A percentile compares a stretch with the other conserved stretches of the same genome.
Conservation (phyloP, 2,113 vertebrate genomes). For the Corydoras maculifer region DNA sequence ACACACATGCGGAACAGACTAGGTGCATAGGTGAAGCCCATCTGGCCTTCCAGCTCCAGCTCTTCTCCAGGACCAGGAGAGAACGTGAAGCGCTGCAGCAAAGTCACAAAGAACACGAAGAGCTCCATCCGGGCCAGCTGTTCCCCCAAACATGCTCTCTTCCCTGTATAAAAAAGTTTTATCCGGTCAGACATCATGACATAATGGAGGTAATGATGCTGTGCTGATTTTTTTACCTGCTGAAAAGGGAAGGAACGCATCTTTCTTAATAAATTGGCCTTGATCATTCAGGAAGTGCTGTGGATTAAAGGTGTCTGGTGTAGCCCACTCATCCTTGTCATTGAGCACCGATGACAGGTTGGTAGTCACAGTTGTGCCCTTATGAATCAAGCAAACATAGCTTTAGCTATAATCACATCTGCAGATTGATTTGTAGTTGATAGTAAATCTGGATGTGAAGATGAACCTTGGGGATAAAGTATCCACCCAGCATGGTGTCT, state of each 20-base stretch:
- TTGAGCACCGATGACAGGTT: slow-evolving; percentile 68
- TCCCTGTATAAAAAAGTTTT: slow-evolving; percentile 12
- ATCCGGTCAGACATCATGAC: too few species aligned
- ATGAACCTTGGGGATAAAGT: slow-evolving; percentile 57
- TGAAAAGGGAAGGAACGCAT: slow-evolving; percentile 71
- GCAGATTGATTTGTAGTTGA: background rate
- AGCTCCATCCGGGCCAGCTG: slow-evolving; percentile 36
- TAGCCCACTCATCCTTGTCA: slow-evolving; percentile 64
- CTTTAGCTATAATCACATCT: background rate
- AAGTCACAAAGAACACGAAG: slow-evolving; percentile 31
- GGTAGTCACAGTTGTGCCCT: slow-evolving; percentile 62
- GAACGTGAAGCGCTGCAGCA: slow-evolving; percentile 64
- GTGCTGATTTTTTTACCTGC: slow-evolving; percentile 51
- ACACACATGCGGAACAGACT: slow-evolving; percentile 50
- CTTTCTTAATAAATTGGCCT: slow-evolving; percentile 63
- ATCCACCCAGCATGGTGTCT: slow-evolving; percentile 47
- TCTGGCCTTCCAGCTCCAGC: background rate
- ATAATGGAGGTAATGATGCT: background rate
- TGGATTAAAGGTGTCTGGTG: slow-evolving; percentile 67
- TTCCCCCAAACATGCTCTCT: slow-evolving; percentile 34
- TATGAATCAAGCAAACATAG: background rate
- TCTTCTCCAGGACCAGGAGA: slow-evolving; percentile 27
- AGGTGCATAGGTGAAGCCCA: background rate
- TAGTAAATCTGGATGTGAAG: background rate
- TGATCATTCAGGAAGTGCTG: slow-evolving; percentile 70